Evolutionary conservation across 2,113 vertebrate genomes (phyloP).

Genomic region (Lethenteron reissneri): DNA sequence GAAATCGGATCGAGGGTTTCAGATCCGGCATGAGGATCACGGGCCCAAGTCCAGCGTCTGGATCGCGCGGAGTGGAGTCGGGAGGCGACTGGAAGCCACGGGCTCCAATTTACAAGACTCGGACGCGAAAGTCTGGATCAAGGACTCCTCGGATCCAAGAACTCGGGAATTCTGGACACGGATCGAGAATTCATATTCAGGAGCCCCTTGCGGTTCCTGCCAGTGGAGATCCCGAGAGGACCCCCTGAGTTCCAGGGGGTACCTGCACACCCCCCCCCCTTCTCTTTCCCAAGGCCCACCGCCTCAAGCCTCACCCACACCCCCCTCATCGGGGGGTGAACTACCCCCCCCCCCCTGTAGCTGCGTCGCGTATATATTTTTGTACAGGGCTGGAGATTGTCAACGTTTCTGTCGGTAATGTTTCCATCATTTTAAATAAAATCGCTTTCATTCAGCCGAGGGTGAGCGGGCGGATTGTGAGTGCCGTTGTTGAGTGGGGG

Average conservation of each 20-base stretch:
- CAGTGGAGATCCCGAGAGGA: not conserved
- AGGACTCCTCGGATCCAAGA: no score
- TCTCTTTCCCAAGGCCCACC: not conserved
- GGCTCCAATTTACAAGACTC: not conserved
- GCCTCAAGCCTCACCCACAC: no score
- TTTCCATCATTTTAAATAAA: not conserved
- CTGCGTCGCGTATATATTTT: not conserved
- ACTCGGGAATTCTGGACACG: no score
- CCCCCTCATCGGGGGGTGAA: no score
- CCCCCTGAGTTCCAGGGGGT: not conserved
- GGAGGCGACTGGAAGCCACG: slow-evolving; percentile 1
- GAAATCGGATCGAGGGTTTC: no score
- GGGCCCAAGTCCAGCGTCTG: no score
- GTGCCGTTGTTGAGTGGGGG: not conserved
- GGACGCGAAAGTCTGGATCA: no score
- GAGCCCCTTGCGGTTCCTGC: not conserved
- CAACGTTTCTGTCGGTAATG: not conserved
- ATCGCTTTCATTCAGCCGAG: slow-evolving; percentile 6
- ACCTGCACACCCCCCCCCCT: not conserved
- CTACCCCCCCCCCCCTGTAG: not conserved
- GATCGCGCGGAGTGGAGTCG: slow-evolving; percentile 5
- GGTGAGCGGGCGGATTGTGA: slow-evolving; percentile 7
- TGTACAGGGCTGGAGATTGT: not conserved
- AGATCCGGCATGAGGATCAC: no score
- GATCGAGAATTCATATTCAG: not conserved